A percentile compares a stretch with the other conserved stretches of the same genome.
These are phyloP conservation scores for Piaya cayana DNA, from an alignment of 2,113 vertebrate species.

Conservation along the genomic window DNA sequence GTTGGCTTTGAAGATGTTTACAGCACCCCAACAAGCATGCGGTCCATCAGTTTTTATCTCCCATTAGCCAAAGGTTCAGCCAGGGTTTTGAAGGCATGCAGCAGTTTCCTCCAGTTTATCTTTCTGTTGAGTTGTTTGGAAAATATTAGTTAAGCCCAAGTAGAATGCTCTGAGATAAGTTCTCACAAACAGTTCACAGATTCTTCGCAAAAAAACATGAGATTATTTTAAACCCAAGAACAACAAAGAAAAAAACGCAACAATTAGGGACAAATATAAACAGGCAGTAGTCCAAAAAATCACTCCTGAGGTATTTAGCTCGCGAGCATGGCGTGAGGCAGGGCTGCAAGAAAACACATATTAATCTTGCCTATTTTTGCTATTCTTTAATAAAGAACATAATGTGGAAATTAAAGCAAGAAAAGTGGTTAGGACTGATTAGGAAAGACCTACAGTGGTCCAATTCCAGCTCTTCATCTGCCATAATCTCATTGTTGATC, in stretches of 20 bases:
- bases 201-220: not conserved
- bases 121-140: conserved; percentile 17
- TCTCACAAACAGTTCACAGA: not conserved
- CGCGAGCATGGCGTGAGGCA: not conserved
- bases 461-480: not conserved
- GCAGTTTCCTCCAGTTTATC: not conserved
- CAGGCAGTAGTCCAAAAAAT: not conserved
- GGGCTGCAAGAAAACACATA: not conserved
- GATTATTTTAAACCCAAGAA: not conserved
- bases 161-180: not conserved
- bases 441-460: not conserved
- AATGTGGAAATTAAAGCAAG: not conserved
- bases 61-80: not conserved
- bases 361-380: not conserved
- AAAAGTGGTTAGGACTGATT: not conserved
- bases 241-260: not conserved
- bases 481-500: not conserved
- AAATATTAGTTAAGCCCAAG: conserved; percentile 33
- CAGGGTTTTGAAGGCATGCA: not conserved
- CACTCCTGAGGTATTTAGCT: not conserved
- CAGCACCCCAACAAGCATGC: not conserved
- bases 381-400: not conserved
- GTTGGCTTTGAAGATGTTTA: conserved; percentile 2
- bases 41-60: not conserved
- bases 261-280: not conserved